phyloP scores from a whole-genome alignment of 2,797 vertebrate genomes.

The Microctenopoma steveboyesi region DNA sequence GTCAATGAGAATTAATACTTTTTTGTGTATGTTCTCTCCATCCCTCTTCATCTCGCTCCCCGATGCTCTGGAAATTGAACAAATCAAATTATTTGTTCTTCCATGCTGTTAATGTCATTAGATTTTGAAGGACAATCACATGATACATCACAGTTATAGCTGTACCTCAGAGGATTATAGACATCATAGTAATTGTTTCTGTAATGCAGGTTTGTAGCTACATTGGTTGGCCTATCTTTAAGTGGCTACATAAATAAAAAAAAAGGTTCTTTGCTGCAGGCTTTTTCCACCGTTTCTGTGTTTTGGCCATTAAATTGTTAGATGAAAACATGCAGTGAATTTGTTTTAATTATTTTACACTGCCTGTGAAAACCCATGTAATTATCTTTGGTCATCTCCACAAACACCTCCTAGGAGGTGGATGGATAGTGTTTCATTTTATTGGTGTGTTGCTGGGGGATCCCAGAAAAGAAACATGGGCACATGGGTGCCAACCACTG shows the following conservation, averaged over 20 bases:
- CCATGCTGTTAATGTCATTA: slow-evolving; percentile 67
- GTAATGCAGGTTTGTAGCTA: slow-evolving; percentile 52
- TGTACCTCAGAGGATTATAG: slow-evolving; percentile 55
- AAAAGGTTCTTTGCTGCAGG: slow-evolving; percentile 64
- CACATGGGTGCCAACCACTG: slow-evolving; percentile 39
- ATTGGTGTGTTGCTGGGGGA: slow-evolving; percentile 42
- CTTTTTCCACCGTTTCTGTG: slow-evolving; percentile 58
- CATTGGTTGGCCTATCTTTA: slow-evolving; percentile 38
- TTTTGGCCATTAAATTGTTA: slow-evolving; percentile 66
- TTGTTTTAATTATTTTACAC: slow-evolving; percentile 69
- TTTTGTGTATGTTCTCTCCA: not conserved
- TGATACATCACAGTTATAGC: slow-evolving; percentile 53
- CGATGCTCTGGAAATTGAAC: slow-evolving; percentile 59
- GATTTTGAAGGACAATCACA: slow-evolving; percentile 61
- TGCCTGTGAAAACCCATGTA: slow-evolving; percentile 60
- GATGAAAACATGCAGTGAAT: slow-evolving; percentile 68
- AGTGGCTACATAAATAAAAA: slow-evolving; percentile 51
- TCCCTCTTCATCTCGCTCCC: slow-evolving; percentile 46
- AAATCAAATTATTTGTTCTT: slow-evolving; percentile 70
- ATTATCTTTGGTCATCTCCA: slow-evolving; percentile 67
- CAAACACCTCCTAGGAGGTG: slow-evolving; percentile 42
- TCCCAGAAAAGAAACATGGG: slow-evolving; percentile 27
- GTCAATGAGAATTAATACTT: not conserved
- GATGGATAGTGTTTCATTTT: slow-evolving; percentile 34
- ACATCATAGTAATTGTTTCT: slow-evolving; percentile 59